A percentile compares a stretch with the other conserved stretches of the same genome.
phyloP scores from a whole-genome alignment of 1,140 invertebrate species.

The Eurosta solidaginis region DNA sequence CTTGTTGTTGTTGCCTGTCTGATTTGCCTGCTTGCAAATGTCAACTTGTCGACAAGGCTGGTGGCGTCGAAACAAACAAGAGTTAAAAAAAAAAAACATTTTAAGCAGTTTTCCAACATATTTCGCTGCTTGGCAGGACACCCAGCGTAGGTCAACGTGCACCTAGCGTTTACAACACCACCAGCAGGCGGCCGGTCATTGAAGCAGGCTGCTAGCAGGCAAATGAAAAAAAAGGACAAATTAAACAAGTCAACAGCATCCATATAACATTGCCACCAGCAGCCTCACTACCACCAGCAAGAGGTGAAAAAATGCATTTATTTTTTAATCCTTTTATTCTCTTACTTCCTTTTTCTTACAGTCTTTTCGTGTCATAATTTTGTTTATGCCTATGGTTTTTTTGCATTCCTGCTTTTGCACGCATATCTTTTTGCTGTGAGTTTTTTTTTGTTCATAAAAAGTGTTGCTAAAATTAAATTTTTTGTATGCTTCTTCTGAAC shows the following conservation, averaged over 20 bases:
- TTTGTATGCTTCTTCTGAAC: background rate
- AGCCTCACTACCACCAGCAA: background rate
- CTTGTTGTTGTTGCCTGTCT: background rate
- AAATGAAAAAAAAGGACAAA: background rate
- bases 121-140: background rate
- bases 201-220: too few species aligned
- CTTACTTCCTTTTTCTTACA: background rate
- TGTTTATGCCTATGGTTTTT: background rate
- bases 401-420: constrained; percentile 21
- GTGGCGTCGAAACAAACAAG: background rate
- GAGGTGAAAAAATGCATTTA: background rate
- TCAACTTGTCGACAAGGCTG: background rate
- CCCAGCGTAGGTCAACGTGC: constrained; percentile 19
- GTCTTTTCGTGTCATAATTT: background rate
- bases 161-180: background rate
- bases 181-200: background rate
- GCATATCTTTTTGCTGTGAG: background rate
- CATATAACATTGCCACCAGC: background rate
- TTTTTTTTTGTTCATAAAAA: background rate
- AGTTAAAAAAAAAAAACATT: too few species aligned
- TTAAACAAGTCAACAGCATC: background rate
- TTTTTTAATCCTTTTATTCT: background rate
- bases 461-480: constrained; percentile 21
- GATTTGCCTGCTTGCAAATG: background rate
- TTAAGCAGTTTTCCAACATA: background rate